Evolutionary conservation across 2,888 invertebrate genomes (phyloP).

Genomic region (Tetanocera ferruginea): DNA sequence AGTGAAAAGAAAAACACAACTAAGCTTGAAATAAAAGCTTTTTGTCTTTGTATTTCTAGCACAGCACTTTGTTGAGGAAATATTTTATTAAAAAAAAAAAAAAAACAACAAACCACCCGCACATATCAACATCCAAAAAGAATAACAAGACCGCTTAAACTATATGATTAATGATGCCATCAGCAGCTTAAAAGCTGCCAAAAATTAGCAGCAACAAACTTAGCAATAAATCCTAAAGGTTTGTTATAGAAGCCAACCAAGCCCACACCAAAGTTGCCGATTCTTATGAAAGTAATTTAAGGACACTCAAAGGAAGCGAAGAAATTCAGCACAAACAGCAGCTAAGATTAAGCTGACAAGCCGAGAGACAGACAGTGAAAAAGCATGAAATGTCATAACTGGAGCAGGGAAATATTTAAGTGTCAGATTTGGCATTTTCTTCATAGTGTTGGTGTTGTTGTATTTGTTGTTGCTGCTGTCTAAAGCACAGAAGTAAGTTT

Average conservation of each 20-base stretch:
- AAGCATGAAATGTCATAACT: conserved; percentile 61
- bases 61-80: neutral
- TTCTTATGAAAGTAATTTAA: neutral
- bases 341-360: conserved; percentile 1
- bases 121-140: neutral
- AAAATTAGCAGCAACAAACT: conserved; percentile 9
- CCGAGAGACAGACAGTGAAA: conserved; percentile 16
- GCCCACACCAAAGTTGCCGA: neutral
- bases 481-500: neutral
- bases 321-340: conserved; percentile 33
- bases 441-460: neutral
- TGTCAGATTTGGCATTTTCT: conserved; percentile 58
- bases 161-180: conserved; percentile 57
- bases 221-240: neutral
- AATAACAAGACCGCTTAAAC: neutral
- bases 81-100: too few species aligned
- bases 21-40: too few species aligned
- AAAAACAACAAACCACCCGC: neutral
- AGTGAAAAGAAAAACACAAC: too few species aligned
- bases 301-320: neutral
- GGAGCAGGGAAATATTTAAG: conserved; percentile 67
- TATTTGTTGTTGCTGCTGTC: neutral
- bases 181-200: conserved; percentile 24
- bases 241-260: too few species aligned
- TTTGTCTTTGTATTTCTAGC: too few species aligned